Percentiles rank a stretch among this genome's conserved stretches.
Evolutionary conservation across 2,113 vertebrate species (phyloP).

Genomic region (Oncorhynchus kisutch): DNA sequence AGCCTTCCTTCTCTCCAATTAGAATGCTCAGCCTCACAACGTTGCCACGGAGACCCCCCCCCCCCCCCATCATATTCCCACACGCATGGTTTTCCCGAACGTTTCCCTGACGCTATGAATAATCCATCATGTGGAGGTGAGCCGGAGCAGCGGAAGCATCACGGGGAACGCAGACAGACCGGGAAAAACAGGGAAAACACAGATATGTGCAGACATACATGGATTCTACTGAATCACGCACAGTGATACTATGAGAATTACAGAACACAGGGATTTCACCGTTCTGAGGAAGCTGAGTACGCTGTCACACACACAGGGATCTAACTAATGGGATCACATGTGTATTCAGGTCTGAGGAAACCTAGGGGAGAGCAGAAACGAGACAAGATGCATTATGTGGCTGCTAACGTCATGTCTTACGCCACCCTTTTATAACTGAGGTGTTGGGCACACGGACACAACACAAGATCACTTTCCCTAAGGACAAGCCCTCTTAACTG

Average conservation of each 20-base stretch:
- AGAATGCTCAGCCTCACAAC: constrained; percentile 38
- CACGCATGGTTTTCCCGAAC: constrained; percentile 16
- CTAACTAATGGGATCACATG: neutral
- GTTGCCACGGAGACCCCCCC: constrained; percentile 65
- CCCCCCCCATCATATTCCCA: constrained; percentile 26
- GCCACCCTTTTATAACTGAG: neutral
- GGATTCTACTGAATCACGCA: neutral
- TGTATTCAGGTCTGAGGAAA: neutral
- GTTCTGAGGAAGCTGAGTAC: neutral
- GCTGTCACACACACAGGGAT: no score
- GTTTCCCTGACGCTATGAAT: constrained; percentile 41
- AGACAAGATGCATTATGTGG: neutral
- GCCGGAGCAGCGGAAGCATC: constrained; percentile 17
- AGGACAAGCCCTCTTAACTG: no score
- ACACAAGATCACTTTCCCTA: no score
- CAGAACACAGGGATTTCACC: neutral
- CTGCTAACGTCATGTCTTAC: neutral
- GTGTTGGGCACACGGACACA: neutral
- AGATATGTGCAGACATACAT: no score
- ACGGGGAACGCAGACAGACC: constrained; percentile 34
- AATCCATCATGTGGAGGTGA: constrained; percentile 59
- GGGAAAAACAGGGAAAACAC: neutral
- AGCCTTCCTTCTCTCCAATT: neutral
- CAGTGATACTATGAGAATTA: neutral
- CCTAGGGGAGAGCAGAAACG: neutral